Evolutionary conservation across 2,888 invertebrate genomes (phyloP).

Genomic region (Phaedon cochleariae): DNA sequence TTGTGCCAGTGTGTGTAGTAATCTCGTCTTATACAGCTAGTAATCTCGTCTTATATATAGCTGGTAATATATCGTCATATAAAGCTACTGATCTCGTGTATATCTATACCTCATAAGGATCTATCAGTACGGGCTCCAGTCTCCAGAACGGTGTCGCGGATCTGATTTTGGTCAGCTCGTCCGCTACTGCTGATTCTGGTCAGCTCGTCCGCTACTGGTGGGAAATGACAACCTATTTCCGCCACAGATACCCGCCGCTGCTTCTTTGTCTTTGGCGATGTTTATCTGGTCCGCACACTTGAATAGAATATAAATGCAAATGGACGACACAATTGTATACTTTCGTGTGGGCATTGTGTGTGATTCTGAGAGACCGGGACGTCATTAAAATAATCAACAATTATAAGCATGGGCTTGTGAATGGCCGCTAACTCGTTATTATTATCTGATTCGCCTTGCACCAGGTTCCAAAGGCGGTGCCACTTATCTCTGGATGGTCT

Average conservation of each 20-base stretch:
- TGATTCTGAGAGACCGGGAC: conserved; percentile 57
- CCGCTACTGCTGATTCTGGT: no score
- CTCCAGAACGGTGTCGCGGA: no score
- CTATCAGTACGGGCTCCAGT: no score
- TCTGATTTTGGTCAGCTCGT: no score
- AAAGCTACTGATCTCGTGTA: no score
- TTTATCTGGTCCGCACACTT: conserved; percentile 60
- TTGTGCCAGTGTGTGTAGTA: no score
- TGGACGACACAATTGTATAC: conserved; percentile 61
- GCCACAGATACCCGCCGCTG: neutral
- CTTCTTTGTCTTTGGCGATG: conserved; percentile 57
- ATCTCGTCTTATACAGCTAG: no score
- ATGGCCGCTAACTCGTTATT: conserved; percentile 52
- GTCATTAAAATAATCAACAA: conserved; percentile 63
- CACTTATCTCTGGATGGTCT: conserved; percentile 49
- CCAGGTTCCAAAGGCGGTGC: conserved; percentile 49
- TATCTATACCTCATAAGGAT: no score
- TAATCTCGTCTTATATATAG: no score
- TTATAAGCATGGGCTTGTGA: conserved; percentile 56
- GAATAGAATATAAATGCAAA: conserved; percentile 63
- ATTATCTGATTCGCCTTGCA: conserved; percentile 55
- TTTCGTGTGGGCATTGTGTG: conserved; percentile 60
- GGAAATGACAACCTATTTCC: neutral
- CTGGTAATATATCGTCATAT: no score
- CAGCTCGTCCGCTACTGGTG: neutral